A percentile compares a stretch with the other conserved stretches of the same genome.
phyloP scores from a whole-genome alignment of 2,113 vertebrate species.

The Lepisosteus osseus region DNA sequence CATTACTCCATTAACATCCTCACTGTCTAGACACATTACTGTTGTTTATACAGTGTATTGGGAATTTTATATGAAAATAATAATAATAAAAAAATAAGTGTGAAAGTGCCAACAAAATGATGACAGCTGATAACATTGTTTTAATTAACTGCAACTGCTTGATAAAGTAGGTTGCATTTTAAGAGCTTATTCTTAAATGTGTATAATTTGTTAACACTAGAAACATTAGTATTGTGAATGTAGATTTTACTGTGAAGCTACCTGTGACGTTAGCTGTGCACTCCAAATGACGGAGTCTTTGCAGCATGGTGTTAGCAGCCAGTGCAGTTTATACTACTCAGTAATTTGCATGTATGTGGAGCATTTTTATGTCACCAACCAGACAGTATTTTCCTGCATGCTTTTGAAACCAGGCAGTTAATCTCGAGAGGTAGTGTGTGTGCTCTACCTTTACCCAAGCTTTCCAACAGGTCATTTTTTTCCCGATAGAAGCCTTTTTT shows the following conservation, averaged over 20 bases:
- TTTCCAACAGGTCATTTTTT: conserved; percentile 82
- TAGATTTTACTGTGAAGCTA: conserved; percentile 91
- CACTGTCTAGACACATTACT: conserved; percentile 86
- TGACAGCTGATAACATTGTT: conserved; percentile 84
- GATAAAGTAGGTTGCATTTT: conserved; percentile 86
- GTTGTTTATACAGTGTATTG: conserved; percentile 82
- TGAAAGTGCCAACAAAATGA: conserved; percentile 88
- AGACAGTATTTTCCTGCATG: conserved; percentile 89
- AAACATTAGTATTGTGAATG: conserved; percentile 89
- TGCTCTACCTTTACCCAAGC: conserved; percentile 78
- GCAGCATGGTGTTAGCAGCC: conserved; percentile 86
- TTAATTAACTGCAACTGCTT: conserved; percentile 86
- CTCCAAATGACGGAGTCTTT: conserved; percentile 77
- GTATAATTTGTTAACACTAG: conserved; percentile 92
- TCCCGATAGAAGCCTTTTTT: conserved; percentile 73
- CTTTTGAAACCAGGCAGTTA: conserved; percentile 85
- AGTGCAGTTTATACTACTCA: conserved; percentile 85
- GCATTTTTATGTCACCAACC: conserved; percentile 89
- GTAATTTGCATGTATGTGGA: conserved; percentile 91
- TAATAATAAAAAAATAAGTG: conserved; percentile 50
- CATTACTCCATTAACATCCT: conserved; percentile 88
- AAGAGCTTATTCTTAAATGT: conserved; percentile 84
- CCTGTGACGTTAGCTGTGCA: conserved; percentile 87
- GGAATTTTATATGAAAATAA: conserved; percentile 78
- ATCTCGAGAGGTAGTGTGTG: conserved; percentile 75